A percentile compares a stretch with the other conserved stretches of the same genome.
These are phyloP conservation scores for Epinephelus cyanopodus DNA, from an alignment of 2,113 vertebrate species.

Conservation along the genomic window DNA sequence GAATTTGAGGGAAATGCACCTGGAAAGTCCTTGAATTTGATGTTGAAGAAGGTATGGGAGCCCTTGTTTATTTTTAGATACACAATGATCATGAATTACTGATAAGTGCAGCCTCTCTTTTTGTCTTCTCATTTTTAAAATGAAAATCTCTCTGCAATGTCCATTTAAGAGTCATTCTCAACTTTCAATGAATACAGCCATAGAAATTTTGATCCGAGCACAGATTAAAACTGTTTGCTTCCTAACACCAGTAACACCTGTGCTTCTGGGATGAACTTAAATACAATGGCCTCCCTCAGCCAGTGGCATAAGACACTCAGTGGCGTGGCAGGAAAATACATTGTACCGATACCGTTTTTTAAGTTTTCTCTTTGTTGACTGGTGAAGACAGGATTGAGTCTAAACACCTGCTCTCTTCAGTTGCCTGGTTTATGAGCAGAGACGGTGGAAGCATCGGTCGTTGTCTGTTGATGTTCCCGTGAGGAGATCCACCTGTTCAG, in stretches of 20 bases:
- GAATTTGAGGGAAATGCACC: too few relatives aligned
- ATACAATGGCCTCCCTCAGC: too few relatives aligned
- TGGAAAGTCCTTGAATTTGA: too few relatives aligned
- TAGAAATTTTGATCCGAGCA: too few relatives aligned
- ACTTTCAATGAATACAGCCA: too few relatives aligned
- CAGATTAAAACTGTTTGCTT: too few relatives aligned
- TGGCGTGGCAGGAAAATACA: too few relatives aligned
- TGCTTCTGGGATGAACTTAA: too few relatives aligned
- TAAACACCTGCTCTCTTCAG: background rate
- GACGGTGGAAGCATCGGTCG: background rate
- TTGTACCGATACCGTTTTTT: too few relatives aligned
- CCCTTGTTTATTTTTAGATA: constrained; percentile 11
- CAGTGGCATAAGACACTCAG: too few relatives aligned
- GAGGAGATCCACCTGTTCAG: constrained; percentile 56
- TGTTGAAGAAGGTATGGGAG: too few relatives aligned
- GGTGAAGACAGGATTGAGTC: background rate
- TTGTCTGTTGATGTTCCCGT: background rate
- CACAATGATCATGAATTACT: background rate
- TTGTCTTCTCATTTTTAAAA: background rate
- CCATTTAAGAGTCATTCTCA: background rate
- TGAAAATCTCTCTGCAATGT: background rate
- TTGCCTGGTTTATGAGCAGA: background rate
- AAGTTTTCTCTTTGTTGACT: background rate
- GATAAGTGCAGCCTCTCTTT: background rate
- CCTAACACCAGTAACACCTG: too few relatives aligned